Conservation (phyloP, 2,888 invertebrate species). For the Lasioglossum morio region DNA sequence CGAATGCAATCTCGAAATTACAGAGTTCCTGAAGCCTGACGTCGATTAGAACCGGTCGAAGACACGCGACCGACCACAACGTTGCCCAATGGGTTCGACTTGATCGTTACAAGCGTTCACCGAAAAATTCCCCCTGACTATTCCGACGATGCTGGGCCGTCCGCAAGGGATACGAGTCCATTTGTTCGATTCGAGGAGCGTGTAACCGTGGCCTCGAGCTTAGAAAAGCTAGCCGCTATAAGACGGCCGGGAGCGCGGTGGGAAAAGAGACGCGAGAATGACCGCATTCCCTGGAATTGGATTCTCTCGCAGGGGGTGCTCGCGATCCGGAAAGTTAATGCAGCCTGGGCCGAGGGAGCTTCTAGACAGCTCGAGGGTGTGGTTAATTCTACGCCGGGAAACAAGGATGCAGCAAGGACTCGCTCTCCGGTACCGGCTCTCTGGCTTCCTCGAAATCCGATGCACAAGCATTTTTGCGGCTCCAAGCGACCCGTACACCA, state of each 20-base stretch:
- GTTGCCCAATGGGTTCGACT: neutral
- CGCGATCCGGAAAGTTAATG: slow-evolving; percentile 67
- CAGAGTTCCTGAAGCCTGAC: neutral
- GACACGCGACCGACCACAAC: neutral
- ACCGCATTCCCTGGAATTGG: slow-evolving; percentile 64
- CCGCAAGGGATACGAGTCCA: slow-evolving; percentile 12
- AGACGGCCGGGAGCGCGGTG: slow-evolving; percentile 25
- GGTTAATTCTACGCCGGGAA: slow-evolving; percentile 62
- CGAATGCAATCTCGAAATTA: neutral
- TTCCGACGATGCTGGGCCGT: neutral
- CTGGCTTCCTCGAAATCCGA: slow-evolving; percentile 10
- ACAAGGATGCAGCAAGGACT: neutral
- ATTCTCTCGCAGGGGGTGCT: slow-evolving; percentile 49
- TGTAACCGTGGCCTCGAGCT: slow-evolving; percentile 36
- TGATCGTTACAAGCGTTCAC: neutral
- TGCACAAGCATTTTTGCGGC: slow-evolving; percentile 11
- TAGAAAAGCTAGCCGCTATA: slow-evolving; percentile 19
- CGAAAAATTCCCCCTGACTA: neutral
- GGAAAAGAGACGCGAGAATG: slow-evolving; percentile 58
- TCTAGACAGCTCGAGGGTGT: slow-evolving; percentile 40
- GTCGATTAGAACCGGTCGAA: neutral
- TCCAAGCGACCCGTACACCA: neutral
- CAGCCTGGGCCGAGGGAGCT: slow-evolving; percentile 38
- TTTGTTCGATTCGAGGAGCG: slow-evolving; percentile 38
- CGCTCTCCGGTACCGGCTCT: neutral